These are phyloP conservation scores for Graptemys geographica DNA, from an alignment of 2,797 vertebrate species.

Conservation along the genomic window DNA sequence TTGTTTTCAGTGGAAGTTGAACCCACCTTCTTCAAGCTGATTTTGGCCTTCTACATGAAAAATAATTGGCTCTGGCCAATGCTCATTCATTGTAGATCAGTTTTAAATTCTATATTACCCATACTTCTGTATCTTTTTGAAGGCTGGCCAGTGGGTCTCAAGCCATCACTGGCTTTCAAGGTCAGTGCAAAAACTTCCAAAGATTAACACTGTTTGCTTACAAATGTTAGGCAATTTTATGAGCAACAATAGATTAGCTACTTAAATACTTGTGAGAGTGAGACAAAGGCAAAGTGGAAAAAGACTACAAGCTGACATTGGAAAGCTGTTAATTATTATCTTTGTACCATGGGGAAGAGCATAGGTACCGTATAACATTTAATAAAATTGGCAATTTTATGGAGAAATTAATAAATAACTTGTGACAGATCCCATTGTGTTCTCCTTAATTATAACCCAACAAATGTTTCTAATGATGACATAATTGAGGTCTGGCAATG, in stretches of 20 bases:
- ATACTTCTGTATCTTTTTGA: not conserved
- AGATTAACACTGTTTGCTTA: constrained; percentile 1
- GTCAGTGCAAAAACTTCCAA: not conserved
- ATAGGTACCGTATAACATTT: not conserved
- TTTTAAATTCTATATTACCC: not conserved
- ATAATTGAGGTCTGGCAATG: not conserved
- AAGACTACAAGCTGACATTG: not conserved
- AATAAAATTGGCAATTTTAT: not conserved
- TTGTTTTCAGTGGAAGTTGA: not conserved
- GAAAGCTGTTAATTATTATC: not conserved
- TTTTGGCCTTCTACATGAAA: not conserved
- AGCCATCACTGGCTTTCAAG: constrained; percentile 41
- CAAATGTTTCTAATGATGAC: not conserved
- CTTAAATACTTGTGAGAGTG: constrained; percentile 53
- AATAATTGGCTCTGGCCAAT: not conserved
- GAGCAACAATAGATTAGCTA: constrained; percentile 57
- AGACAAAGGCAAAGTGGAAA: constrained; percentile 29
- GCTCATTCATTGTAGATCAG: not conserved
- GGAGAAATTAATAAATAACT: not conserved
- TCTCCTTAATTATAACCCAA: not conserved
- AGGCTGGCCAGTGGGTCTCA: not conserved
- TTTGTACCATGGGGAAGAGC: not conserved
- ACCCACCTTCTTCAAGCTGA: not conserved
- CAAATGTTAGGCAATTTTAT: not conserved
- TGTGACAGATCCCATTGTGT: not conserved